phyloP scores from a whole-genome alignment of 2,888 invertebrate species.

The Geotrupes spiniger region DNA sequence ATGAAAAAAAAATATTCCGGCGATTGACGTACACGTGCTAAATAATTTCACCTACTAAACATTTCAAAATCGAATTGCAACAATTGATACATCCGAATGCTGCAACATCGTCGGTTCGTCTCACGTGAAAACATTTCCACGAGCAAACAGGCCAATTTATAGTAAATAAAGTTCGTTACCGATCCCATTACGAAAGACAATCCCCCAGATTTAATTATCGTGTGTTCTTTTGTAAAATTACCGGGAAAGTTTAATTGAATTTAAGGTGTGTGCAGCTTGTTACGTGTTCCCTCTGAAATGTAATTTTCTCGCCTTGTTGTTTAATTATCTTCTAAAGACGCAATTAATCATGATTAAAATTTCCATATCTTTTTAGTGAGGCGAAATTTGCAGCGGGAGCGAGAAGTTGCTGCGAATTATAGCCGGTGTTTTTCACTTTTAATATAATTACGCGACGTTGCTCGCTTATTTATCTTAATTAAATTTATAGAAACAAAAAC shows the following conservation, averaged over 20 bases:
- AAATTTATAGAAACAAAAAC: conserved; percentile 7
- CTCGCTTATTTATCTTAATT: conserved; percentile 5
- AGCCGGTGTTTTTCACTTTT: conserved; percentile 3
- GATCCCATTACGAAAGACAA: not conserved
- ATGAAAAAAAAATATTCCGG: too few species aligned
- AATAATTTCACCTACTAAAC: too few species aligned
- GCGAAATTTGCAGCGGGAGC: conserved; percentile 8
- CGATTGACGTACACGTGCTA: too few species aligned
- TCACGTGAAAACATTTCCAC: too few species aligned
- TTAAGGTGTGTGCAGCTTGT: conserved; percentile 9
- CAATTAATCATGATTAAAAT: conserved; percentile 19
- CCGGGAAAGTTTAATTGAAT: conserved; percentile 17
- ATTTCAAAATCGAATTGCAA: too few species aligned
- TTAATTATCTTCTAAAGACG: conserved; percentile 17
- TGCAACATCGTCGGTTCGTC: too few species aligned
- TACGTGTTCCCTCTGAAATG: conserved; percentile 13
- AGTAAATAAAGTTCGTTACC: not conserved
- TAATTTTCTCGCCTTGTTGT: conserved; percentile 14
- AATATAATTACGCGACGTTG: conserved; percentile 1
- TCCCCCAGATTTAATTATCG: conserved; percentile 12
- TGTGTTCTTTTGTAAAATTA: conserved; percentile 13
- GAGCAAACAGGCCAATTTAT: too few species aligned
- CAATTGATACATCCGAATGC: too few species aligned
- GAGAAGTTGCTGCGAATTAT: conserved; percentile 6
- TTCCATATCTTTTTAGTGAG: conserved; percentile 13